Evolutionary conservation across 2,113 vertebrate species (phyloP).

Genomic region (Platichthys stellatus): DNA sequence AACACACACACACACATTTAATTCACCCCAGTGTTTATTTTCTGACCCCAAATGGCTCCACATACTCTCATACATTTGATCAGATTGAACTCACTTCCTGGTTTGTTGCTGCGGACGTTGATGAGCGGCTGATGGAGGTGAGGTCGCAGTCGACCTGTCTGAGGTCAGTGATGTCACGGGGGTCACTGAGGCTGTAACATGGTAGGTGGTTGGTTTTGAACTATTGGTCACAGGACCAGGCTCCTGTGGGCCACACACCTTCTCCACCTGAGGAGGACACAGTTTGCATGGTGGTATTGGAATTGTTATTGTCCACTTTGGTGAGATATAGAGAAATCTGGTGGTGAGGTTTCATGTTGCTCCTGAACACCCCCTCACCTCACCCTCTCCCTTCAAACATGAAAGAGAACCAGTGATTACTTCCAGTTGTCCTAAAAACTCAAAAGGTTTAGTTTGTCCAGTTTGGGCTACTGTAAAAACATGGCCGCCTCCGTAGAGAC

Average conservation of each 20-base stretch:
- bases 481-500: too few relatives aligned
- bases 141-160: constrained; percentile 28
- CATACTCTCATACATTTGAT: not conserved
- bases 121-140: constrained; percentile 4
- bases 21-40: not conserved
- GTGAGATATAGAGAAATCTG: too few relatives aligned
- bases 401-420: too few relatives aligned
- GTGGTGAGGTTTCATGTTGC: too few relatives aligned
- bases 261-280: constrained; percentile 84
- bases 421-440: too few relatives aligned
- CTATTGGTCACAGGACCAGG: constrained; percentile 40
- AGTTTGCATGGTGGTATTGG: constrained; percentile 8
- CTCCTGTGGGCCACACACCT: constrained; percentile 85
- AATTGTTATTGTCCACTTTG: too few relatives aligned
- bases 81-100: constrained; percentile 55
- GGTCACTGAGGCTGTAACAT: constrained; percentile 5
- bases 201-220: not conserved
- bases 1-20: too few relatives aligned
- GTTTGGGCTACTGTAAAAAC: too few relatives aligned
- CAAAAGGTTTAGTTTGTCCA: too few relatives aligned
- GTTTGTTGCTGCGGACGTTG: constrained; percentile 40
- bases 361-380: too few relatives aligned
- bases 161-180: constrained; percentile 6
- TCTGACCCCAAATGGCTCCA: not conserved
- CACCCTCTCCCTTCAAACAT: too few relatives aligned